A percentile compares a stretch with the other conserved stretches of the same genome.
These are phyloP conservation scores for Cantharis rufa DNA, from an alignment of 2,888 invertebrate genomes.

Conservation along the genomic window DNA sequence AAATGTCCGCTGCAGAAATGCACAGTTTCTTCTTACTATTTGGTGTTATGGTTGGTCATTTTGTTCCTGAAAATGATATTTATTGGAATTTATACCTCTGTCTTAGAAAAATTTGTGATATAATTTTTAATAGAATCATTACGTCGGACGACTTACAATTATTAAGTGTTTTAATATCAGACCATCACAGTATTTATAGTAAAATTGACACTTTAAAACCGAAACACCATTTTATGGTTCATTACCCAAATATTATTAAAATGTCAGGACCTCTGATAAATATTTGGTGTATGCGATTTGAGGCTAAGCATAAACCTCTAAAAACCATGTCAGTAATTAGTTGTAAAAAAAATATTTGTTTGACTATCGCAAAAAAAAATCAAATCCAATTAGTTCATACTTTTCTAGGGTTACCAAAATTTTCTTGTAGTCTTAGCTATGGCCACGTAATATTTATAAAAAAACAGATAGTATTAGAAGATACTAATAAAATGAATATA, in stretches of 20 bases:
- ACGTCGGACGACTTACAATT: no score
- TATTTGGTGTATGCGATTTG: no score
- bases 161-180: neutral
- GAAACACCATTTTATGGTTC: neutral
- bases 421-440: no score
- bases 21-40: neutral
- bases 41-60: no score
- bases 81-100: neutral
- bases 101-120: neutral
- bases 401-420: no score
- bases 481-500: no score
- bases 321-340: neutral
- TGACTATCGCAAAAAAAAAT: neutral
- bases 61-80: neutral
- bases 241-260: neutral
- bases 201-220: neutral
- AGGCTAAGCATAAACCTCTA: neutral
- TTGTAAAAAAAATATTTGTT: neutral
- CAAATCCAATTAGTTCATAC: no score
- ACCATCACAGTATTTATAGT: neutral
- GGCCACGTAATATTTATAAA: no score
- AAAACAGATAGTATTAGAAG: no score
- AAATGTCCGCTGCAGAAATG: neutral
- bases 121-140: neutral
- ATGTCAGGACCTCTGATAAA: neutral